phyloP scores from a whole-genome alignment of 2,888 invertebrate genomes.

The Oscheius myriophilus region DNA sequence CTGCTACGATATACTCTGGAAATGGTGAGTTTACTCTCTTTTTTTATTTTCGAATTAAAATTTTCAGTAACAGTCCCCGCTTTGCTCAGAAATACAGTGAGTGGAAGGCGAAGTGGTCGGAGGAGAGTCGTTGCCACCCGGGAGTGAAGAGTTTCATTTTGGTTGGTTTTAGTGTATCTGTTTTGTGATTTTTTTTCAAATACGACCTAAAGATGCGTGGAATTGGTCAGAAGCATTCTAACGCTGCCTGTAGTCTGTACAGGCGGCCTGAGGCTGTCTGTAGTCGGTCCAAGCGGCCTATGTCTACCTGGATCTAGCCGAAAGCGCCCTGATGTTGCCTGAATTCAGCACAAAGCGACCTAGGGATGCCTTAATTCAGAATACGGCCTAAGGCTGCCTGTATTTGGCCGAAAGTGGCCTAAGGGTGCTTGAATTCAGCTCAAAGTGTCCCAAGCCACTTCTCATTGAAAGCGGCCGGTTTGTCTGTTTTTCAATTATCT shows the following conservation, averaged over 20 bases:
- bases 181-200: neutral
- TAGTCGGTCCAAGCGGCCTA: no score
- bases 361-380: no score
- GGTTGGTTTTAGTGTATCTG: neutral
- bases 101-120: slow-evolving; percentile 33
- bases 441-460: no score
- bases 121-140: slow-evolving; percentile 32
- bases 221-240: neutral
- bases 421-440: no score
- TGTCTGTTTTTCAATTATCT: neutral
- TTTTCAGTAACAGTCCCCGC: slow-evolving; percentile 5
- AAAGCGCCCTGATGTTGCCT: no score
- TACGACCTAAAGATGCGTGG: neutral
- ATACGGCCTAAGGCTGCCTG: no score
- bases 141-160: slow-evolving; percentile 27
- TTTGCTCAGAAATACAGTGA: slow-evolving; percentile 17
- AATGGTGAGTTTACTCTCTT: slow-evolving; percentile 35
- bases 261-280: no score
- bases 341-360: no score
- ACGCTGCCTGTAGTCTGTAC: neutral
- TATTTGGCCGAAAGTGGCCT: no score
- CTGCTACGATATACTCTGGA: slow-evolving; percentile 55
- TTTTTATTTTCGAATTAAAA: neutral
- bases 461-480: no score
- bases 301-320: no score